Evolutionary conservation across 2,113 vertebrate species (phyloP).

Genomic region (Megatriorchis doriae): DNA sequence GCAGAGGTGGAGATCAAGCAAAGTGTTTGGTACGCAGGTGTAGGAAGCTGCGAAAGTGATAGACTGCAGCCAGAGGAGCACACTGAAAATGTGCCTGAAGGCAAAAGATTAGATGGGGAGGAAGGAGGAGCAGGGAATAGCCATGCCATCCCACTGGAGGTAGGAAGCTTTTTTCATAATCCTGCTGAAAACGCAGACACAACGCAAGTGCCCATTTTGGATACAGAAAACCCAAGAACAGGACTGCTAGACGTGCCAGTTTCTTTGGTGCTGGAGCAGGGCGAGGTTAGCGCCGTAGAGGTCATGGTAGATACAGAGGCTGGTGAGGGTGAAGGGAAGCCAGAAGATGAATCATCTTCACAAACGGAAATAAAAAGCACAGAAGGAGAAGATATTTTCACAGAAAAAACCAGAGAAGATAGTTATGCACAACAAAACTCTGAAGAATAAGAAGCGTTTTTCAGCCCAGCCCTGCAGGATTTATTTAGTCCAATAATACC

Average conservation of each 20-base stretch:
- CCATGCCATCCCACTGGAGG: neutral
- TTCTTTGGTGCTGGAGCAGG: neutral
- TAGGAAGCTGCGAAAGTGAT: neutral
- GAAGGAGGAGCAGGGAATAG: neutral
- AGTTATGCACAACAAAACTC: neutral
- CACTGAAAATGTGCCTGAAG: neutral
- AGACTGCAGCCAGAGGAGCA: neutral
- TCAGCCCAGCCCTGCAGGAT: neutral
- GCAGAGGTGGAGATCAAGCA: neutral
- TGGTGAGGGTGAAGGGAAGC: neutral
- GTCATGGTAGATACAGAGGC: neutral
- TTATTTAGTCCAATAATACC: neutral
- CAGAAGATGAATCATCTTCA: neutral
- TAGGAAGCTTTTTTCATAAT: neutral
- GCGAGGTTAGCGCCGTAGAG: fast-evolving
- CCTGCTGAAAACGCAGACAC: neutral
- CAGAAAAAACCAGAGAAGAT: neutral
- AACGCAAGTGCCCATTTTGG: neutral
- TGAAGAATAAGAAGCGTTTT: slow-evolving; percentile 17
- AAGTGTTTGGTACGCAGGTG: neutral
- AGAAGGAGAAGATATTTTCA: neutral
- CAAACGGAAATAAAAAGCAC: neutral
- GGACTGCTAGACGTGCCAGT: neutral
- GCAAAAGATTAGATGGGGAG: neutral
- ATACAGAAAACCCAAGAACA: neutral